Base-by-base conservation (phyloP, 2,113 vertebrate species). In the Sialia sialis region DNA sequence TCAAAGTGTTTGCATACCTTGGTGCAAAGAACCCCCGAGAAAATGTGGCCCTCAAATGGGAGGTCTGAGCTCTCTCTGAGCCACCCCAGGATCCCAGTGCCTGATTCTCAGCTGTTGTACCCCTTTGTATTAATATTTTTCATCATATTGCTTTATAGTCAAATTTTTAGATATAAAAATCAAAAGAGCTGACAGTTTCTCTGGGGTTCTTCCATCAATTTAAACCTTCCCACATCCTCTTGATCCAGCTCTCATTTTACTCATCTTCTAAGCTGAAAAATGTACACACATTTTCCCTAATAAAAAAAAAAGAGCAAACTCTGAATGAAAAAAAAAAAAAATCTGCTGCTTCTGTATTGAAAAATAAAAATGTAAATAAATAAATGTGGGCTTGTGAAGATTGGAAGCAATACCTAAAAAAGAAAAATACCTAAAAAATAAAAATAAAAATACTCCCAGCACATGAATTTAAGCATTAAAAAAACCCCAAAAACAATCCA, bases 1-100 rank as follows among this genome's bases (percentile, higher is more conserved):
- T 4, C 55, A 43, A 39, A 2, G 19, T 9, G 20, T 21, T 11
- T 1, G 0, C 4, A 8, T 2, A 20, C 4, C 51, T n/a, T 6
- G 26, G 44, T 68, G 66, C 23, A 43, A 36, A 81, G 21, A 18
- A 29, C 2, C 17, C 58, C 51, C 32, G 3, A 49, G 39, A 84
- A 89, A 74, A 62, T 1, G 10, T 4, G 22, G 15, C 32, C 21
- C 44, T 68, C 5, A 3, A 13, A 5, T 20, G 56, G 34, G 26
- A 49, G 5, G 11, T 44, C 22, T 44, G 41, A 39, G 4, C 9
- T 59, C 44, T 14, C 32, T 46, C 46, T 2, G 29, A 68, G 29
- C 26, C 16, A 55, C 51, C 20, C 43, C 46, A 20, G 16, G n/a
- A 54, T 14, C 32, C 27, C 5, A 18, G 9, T 18, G 34, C 13